Percentiles rank a stretch among this genome's conserved stretches.
Evolutionary conservation across 2,113 vertebrate genomes (phyloP).

Genomic region (Hipposideros armiger): DNA sequence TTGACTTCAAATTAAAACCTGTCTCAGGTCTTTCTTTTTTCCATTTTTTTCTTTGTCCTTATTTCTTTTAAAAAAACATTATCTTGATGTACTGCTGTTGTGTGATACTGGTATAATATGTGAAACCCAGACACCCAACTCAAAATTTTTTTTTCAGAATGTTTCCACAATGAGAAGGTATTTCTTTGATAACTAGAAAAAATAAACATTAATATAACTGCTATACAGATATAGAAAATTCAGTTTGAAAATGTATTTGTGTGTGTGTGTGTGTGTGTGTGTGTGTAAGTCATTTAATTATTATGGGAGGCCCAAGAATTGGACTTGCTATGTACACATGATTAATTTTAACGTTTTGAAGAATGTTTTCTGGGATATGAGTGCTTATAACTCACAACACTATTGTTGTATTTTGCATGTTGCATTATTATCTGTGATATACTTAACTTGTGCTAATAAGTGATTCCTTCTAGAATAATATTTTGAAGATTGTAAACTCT

Average conservation of each 20-base stretch:
- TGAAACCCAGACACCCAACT: neutral
- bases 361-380: conserved; percentile 2
- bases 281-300: neutral
- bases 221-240: neutral
- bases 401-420: neutral
- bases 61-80: neutral
- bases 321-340: neutral
- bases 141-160: neutral
- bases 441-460: neutral
- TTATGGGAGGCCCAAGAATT: neutral
- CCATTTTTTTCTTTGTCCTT: neutral
- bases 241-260: neutral
- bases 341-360: conserved; percentile 38
- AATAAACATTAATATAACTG: neutral
- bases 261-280: neutral
- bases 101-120: neutral
- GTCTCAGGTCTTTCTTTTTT: neutral
- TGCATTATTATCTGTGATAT: neutral
- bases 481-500: conserved; percentile 15
- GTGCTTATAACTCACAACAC: neutral
- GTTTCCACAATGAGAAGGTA: neutral
- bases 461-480: neutral
- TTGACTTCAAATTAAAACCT: conserved; percentile 51
- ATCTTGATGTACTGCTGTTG: neutral
- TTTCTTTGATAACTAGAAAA: conserved; percentile 46